Base-by-base conservation (phyloP, 2,113 vertebrate genomes). In the Amblyornis subalaris region DNA sequence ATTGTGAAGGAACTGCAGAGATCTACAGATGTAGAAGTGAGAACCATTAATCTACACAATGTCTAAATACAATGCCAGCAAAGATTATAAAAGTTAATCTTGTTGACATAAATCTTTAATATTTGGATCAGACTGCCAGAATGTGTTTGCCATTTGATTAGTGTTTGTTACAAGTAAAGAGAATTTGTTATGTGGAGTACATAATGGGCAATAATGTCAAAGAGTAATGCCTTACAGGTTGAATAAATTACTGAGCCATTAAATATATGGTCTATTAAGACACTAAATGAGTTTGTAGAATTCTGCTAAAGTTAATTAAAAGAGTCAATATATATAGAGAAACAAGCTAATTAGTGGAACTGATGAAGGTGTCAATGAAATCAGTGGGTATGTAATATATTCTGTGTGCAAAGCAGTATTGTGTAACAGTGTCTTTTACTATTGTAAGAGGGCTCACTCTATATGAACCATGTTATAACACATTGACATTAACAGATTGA, bases 71-170 rank as follows among this genome's bases (percentile, higher is more conserved):
- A 18, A 45, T 67, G 38, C 48, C 47, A 95, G 61, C 17, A 71
- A 85, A 35, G 72, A 89, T 88, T 91, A 70, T 79, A 83, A 76
- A 90, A 95, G 74, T 66, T 94, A 92, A 84, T 84, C 61, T 79
- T 90, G 72, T 79, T 94, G 69, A 87, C 50, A 81, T 92, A 86
- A 96, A 91, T 96, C 72, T 90, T 93, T 84, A 95, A 73, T 94
- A 90, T 92, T 93, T 19, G 6, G 31, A 88, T 38, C 47, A 72
- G n/a, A 61, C 23, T 84, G 74, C 70, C 64, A 71, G 71, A 81
- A 93, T 65, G 36, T 36, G 35, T 84, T 95, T 92, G 20, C 65
- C 6, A 10, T 91, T 95, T 93, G 83, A 76, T 94, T 93, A 79
- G 65, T 60, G 57, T 67, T 92, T 95, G 42, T 88, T 89, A 45